These are phyloP conservation scores for Rhinolophus ferrumequinum DNA, from an alignment of 2,113 vertebrate genomes.

Conservation along the genomic window DNA sequence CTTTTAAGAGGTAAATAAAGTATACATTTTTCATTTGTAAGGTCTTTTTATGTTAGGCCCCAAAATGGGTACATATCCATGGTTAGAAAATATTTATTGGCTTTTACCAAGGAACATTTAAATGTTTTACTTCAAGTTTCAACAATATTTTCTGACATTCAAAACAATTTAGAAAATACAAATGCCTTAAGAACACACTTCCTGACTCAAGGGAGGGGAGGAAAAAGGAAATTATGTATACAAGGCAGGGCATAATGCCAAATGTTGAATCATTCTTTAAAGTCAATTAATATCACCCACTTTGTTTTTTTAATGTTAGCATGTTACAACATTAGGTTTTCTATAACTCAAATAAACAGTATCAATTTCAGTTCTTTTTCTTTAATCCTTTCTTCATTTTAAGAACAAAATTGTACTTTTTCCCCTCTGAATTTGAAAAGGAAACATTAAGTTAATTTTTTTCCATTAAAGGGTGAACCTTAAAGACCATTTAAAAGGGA, in stretches of 20 bases:
- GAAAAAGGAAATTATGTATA: slow-evolving; percentile 87
- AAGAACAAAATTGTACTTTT: slow-evolving; percentile 51
- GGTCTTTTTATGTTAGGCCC: neutral
- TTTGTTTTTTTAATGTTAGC: slow-evolving; percentile 73
- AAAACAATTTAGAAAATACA: slow-evolving; percentile 79
- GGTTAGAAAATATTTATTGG: slow-evolving; percentile 46
- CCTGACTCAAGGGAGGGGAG: slow-evolving; percentile 86
- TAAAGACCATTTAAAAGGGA: slow-evolving; percentile 36
- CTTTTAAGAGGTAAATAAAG: slow-evolving; percentile 4
- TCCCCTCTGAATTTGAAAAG: slow-evolving; percentile 54
- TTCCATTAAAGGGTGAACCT: neutral
- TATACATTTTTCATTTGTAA: slow-evolving; percentile 60
- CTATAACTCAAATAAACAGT: slow-evolving; percentile 59
- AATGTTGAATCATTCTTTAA: slow-evolving; percentile 85
- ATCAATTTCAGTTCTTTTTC: slow-evolving; percentile 49
- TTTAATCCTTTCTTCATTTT: slow-evolving; percentile 60
- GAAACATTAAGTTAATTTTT: slow-evolving; percentile 7
- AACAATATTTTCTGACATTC: slow-evolving; percentile 65
- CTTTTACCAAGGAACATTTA: slow-evolving; percentile 61
- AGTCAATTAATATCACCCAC: slow-evolving; percentile 81
- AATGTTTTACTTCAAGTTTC: slow-evolving; percentile 72
- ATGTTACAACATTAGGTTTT: slow-evolving; percentile 64
- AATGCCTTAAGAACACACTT: slow-evolving; percentile 84
- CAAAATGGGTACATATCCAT: slow-evolving; percentile 24
- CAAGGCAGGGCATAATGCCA: slow-evolving; percentile 82